Base-by-base conservation (phyloP, 2,797 vertebrate species). In the Psittacula echo region DNA sequence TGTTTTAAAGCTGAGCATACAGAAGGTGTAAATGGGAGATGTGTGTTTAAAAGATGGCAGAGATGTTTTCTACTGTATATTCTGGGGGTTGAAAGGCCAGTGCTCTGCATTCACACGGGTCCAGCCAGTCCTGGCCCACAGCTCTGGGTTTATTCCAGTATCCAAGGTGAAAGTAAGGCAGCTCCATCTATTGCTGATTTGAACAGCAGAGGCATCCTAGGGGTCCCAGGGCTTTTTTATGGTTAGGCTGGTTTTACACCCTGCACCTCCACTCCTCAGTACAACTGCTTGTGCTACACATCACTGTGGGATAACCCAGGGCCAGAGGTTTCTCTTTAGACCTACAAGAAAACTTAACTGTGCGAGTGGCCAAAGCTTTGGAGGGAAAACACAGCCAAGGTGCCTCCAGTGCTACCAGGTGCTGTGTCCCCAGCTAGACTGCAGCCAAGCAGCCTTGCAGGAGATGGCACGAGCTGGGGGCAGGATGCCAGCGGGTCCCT, bases 281-380 rank as follows among this genome's bases (percentile, higher is more conserved):
- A 41, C 30, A 68, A 48, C 0, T 11, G 45, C 34, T 54, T 8
- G 19, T 6, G 10, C 37, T 42, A 26, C 51, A 20, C 48, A 8
- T 19, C 23, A 6, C 45, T 2, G 2, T 3, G 23, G 67, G 54
- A 48, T 32, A 70, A 54, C 11, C 8, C 1, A 0, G 27, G 21
- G 21, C 39, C 45, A 61, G 70, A 0, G 3, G 18, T 19, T 84
- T 54, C 51, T 34, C 70, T 75, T 45, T 13, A 50, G 30, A 41
- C 7, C 32, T 10, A 19, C 21, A 39, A 6, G 53, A 64, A 67
- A 47, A 44, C 47, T 7, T 1, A 26, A 12, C 27, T 1, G 3
- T 4, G 7, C 0, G 1, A 56, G 39, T 1, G 5, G 65, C 41
- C 53, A 29, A 30, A 66, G 65, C 2, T 0, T 14, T 6, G 13